A percentile compares a stretch with the other conserved stretches of the same genome.
phyloP scores from a whole-genome alignment of 1,140 invertebrate species.

The Temnothorax curvispinosus region DNA sequence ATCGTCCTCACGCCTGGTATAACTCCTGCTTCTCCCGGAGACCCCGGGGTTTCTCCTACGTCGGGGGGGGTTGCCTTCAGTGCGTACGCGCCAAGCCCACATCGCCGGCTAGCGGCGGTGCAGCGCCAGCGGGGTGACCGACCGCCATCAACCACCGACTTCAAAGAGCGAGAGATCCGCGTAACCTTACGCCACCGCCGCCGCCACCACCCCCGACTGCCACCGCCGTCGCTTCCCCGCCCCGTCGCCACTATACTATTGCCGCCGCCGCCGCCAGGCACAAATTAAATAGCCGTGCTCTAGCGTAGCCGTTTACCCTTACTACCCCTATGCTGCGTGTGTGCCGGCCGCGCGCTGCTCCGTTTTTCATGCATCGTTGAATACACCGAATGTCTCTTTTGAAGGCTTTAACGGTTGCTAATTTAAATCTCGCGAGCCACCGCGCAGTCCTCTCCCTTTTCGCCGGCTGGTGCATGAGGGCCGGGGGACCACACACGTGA shows the following conservation, averaged over 20 bases:
- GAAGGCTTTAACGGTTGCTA: constrained; percentile 28
- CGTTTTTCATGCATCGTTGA: constrained; percentile 42
- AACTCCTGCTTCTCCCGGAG: constrained; percentile 2
- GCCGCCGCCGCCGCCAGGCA: constrained; percentile 55
- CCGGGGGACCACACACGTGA: not conserved
- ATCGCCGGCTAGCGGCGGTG: constrained; percentile 30
- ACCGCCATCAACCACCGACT: constrained; percentile 72
- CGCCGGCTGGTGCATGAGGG: not conserved
- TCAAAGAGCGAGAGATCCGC: constrained; percentile 73
- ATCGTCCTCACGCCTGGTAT: constrained; percentile 39
- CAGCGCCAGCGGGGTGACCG: constrained; percentile 44
- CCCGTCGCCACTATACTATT: constrained; percentile 39
- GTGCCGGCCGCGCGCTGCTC: not conserved
- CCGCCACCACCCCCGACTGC: not conserved
- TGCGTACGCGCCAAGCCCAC: constrained; percentile 51
- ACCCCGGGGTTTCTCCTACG: not conserved
- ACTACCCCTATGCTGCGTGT: not conserved
- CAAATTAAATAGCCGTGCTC: constrained; percentile 77
- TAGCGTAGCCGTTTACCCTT: constrained; percentile 66
- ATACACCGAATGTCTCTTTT: constrained; percentile 25
- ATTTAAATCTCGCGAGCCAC: constrained; percentile 28
- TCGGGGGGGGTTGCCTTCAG: constrained; percentile 27
- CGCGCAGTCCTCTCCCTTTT: not conserved
- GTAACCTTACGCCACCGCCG: constrained; percentile 69
- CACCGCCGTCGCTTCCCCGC: not conserved